phyloP scores from a whole-genome alignment of 2,113 vertebrate genomes.

The Silurus meridionalis region DNA sequence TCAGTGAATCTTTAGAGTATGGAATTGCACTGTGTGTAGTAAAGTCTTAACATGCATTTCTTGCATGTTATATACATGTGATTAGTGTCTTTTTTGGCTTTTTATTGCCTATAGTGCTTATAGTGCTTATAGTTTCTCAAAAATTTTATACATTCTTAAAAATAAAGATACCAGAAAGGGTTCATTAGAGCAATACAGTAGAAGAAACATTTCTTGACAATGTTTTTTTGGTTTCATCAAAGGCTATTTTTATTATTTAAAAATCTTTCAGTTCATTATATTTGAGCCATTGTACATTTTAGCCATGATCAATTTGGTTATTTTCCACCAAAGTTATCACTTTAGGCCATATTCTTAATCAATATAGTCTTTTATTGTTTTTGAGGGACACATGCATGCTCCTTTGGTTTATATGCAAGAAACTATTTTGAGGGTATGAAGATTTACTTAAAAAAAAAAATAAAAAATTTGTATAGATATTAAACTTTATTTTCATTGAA shows the following conservation, averaged over 20 bases:
- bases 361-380: too few species aligned
- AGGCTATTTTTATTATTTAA: not conserved
- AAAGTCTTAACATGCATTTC: not conserved
- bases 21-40: not conserved
- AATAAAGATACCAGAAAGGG: not conserved
- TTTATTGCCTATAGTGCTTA: not conserved
- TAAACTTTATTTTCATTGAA: too few species aligned
- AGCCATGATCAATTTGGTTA: not conserved
- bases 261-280: not conserved
- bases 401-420: too few species aligned
- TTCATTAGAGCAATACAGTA: not conserved
- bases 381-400: too few species aligned
- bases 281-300: not conserved
- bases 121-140: not conserved
- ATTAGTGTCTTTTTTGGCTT: not conserved
- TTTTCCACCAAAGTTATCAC: not conserved
- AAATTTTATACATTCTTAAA: not conserved
- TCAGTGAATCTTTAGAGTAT: not conserved
- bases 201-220: not conserved
- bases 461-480: too few species aligned
- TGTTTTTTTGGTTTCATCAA: not conserved
- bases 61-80: not conserved
- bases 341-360: too few species aligned
- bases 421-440: too few species aligned
- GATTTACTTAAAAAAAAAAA: too few species aligned